Base-by-base conservation (phyloP, 2,113 vertebrate genomes). In the Mormoops blainvillei region DNA sequence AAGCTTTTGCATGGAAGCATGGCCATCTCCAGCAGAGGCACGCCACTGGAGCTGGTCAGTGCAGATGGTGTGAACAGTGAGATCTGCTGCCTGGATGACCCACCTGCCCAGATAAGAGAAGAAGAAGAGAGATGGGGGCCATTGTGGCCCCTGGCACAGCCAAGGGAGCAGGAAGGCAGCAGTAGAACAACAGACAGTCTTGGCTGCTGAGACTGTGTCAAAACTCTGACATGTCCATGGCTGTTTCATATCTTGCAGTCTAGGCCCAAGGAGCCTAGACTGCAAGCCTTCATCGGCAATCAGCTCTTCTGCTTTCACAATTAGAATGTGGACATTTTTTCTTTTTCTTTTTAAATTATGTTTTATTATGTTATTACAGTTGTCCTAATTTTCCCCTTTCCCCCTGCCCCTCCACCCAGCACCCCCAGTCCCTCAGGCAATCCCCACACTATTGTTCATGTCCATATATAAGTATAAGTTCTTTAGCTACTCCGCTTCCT, bases 201-300 rank as follows among this genome's bases (percentile, higher is more conserved):
- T 99, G 99, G 99, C 99, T 99, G 8, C 98, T 99, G 8, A 99
- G 99, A 13, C 98, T 2, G 99, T 99, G 92, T 99, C 99, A 74
- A 99, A 99, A 93, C 99, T 99, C 99, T 12, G 99, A 99, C 65
- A 99, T 99, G 85, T 99, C 99, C 98, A 99, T 99, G 99, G 99
- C 99, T 71, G 99, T 99, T 92, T 99, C 99, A 1, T 99, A n/a
- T 99, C 98, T 97, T 99, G 95, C 99, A 99, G n/a, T n/a, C n/a
- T 98, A 99, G 99, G 90, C 99, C 99, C 4, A 99, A 99, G 98
- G 99, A 99, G 93, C 99, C 99, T 0, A 99, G 99, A 0, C 99
- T 99, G 15, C 99, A 99, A 98, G 99, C 99, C 5, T 99, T 99
- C 98, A 99, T 99, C 1, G 99, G 99, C 4, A 99, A 99, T 96